Conservation (phyloP, 2,797 vertebrate species). For the Tinamus major region DNA sequence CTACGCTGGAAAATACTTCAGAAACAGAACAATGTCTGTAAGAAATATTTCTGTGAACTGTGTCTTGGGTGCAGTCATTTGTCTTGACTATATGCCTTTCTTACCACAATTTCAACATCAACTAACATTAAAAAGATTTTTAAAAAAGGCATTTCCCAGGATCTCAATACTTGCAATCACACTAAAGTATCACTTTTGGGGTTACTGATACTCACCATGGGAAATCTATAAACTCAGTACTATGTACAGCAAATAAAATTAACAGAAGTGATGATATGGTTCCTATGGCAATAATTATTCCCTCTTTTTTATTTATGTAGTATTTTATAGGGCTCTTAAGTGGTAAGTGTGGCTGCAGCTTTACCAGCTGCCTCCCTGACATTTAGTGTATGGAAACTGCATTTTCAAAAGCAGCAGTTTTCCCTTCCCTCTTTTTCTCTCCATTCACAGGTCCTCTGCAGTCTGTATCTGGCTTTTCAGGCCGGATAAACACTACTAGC, state of each 20-base stretch:
- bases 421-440: background rate
- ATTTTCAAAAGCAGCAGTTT: background rate
- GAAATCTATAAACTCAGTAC: background rate
- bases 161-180: background rate
- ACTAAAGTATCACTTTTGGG: background rate
- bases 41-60: background rate
- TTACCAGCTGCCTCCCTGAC: background rate
- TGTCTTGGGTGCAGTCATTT: too few species aligned
- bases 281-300: constrained; percentile 1
- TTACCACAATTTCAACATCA: background rate
- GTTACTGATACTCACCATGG: background rate
- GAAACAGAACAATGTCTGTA: background rate
- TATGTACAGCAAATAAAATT: background rate
- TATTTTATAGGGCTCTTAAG: background rate
- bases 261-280: background rate
- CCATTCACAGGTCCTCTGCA: background rate
- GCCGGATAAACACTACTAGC: background rate
- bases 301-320: background rate
- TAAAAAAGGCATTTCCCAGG: background rate
- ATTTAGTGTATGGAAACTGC: background rate
- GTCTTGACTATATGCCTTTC: background rate
- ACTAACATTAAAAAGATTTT: background rate
- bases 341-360: background rate
- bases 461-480: background rate
- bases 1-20: background rate